Base-by-base conservation (phyloP, 2,797 vertebrate species). In the Muscicapa striata region DNA sequence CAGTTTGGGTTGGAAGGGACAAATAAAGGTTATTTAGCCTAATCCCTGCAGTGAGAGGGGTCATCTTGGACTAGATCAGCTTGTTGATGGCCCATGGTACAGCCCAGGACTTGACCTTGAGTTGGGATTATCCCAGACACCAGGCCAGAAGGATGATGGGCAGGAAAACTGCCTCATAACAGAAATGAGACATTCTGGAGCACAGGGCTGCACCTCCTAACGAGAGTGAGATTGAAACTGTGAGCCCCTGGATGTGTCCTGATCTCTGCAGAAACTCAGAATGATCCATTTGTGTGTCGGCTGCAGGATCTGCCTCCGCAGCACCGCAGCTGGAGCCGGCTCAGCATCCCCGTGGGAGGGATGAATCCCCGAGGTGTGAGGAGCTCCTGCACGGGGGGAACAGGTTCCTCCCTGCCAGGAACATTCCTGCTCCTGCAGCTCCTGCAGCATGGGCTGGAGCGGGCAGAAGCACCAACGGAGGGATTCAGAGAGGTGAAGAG, bases 201-300 rank as follows among this genome's bases (percentile, higher is more conserved):
- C 58, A 22, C 58, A 15, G 49, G 26, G 79, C 58, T 26, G 34
- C 7, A 20, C 13, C 18, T 62, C 17, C 46, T 12, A 12, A 36
- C 1, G 6, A 45, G n/a, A 27, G 6, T 2, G 30, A 59, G 80
- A 21, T 1, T 4, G 40, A 30, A 77, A 13, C 26, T 20, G 20
- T 8, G 69, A 49, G 11, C 9, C n/a, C 52, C 43, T 3, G 29
- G 68, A 14, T 3, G 5, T 21, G 38, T 26, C 51, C 43, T 2
- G 14, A 15, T n/a, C 46, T 29, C 45, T 23, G 34, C n/a, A 62
- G 19, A 54, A 52, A 6, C 1, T 7, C 0, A 1, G 40, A 20
- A 7, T 32, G 82, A 51, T 43, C 21, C 7, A 3, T 34, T 5
- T 15, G 3, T 4, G 32, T 13, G 57, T 19, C 0, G 4, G 40